Conservation (phyloP, 2,113 vertebrate species). For the Pseudopodoces humilis region DNA sequence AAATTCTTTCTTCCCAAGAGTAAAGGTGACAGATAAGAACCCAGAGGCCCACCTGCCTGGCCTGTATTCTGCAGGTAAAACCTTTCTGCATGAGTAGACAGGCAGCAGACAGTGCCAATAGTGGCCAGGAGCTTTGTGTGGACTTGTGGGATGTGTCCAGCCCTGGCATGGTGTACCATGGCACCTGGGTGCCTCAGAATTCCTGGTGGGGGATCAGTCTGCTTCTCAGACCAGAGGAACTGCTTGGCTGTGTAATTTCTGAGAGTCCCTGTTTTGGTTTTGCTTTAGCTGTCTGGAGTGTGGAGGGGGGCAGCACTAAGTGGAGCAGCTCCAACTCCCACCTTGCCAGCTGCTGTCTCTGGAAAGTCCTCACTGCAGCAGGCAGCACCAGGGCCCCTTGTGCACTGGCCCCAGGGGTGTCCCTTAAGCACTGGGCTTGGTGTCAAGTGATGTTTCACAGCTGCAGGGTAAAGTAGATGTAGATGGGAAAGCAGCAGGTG, state of each 20-base stretch:
- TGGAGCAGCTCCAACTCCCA: not conserved
- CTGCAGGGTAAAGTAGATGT: not conserved
- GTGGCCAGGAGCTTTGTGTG: not conserved
- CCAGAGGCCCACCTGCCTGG: not conserved
- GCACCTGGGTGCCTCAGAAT: not conserved
- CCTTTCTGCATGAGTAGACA: not conserved
- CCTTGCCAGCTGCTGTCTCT: not conserved
- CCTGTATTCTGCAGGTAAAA: not conserved
- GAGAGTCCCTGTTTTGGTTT: not conserved
- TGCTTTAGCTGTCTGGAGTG: not conserved
- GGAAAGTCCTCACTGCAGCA: not conserved
- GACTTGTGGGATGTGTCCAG: not conserved
- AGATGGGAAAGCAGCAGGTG: not conserved
- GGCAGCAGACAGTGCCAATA: not conserved
- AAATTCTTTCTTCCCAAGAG: not conserved
- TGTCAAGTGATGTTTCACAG: not conserved
- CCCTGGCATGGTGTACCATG: not conserved
- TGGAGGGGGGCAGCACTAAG: accelerated
- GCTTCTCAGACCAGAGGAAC: not conserved
- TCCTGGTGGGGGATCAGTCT: accelerated
- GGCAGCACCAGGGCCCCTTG: not conserved
- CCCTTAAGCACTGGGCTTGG: too few species aligned
- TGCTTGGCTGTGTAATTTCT: accelerated
- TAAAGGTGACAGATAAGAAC: not conserved
- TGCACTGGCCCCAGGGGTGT: too few species aligned